Base-by-base conservation (phyloP, 2,113 vertebrate genomes). In the Vanacampus margaritifer region DNA sequence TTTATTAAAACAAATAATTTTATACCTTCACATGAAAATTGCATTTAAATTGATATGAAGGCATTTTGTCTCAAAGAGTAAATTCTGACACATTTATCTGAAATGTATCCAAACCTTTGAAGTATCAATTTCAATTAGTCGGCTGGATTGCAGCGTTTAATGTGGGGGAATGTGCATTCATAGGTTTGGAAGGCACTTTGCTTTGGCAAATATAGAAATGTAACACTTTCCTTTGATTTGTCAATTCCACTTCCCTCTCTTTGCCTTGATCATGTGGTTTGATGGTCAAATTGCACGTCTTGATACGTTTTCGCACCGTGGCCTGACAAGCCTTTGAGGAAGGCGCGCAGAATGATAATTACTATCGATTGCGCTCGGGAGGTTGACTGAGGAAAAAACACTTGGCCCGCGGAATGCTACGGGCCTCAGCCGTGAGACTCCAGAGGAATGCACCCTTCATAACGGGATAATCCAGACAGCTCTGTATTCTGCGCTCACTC, bases 161-260 rank as follows among this genome's bases (percentile, higher is more conserved):
- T 89, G 84, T 87, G 80, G 79, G 79, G 84, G 87, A 87, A 89
- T 90, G 87, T 86, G 82, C 86, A 74, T 87, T 89, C 87, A 90
- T 90, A 85, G 88, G 84, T 88, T 91, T 89, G 85, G 84, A 89
- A 90, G 88, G 83, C 85, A 87, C 81, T 82, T 84, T 84, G 80
- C 88, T 84, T 79, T 79, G 86, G 79, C 78, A 76, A 86, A 80
- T 90, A 85, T 70, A 62, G 45, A 90, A 84, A 86, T 83, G 84
- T 84, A 87, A 79, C 84, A 86, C 79, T 90, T 88, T 78, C 85
- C 91, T 92, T 92, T 91, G 90, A 92, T 91, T 91, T 90, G 89
- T 87, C 91, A 90, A 86, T 90, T 91, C 87, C 76, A 84, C 68
- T 82, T 78, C 81, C 86, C 84, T 88, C 84, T 86, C 83, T 89